Evolutionary conservation across 2,113 vertebrate species (phyloP).

Genomic region (Jacana jacana): DNA sequence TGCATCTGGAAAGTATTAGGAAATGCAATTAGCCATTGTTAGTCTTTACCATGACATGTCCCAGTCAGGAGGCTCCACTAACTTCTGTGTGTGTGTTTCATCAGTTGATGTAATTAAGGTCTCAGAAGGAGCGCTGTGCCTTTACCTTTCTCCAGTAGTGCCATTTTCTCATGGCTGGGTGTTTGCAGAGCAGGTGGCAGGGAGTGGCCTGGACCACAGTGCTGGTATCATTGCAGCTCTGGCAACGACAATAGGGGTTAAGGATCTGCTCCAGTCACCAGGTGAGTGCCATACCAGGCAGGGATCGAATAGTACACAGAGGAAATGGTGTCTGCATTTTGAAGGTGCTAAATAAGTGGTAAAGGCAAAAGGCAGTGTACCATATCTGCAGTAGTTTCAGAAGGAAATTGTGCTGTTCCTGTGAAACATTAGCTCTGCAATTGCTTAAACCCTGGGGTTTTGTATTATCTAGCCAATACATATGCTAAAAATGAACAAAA

Average conservation of each 20-base stretch:
- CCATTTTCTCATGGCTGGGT: background rate
- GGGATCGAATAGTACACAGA: background rate
- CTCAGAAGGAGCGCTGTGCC: background rate
- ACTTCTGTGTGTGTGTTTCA: background rate
- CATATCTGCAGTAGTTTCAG: background rate
- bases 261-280: background rate
- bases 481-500: background rate
- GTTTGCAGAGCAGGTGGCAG: background rate
- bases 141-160: background rate
- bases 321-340: background rate
- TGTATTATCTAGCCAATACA: constrained; percentile 7
- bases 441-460: constrained; percentile 10
- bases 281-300: background rate
- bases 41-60: background rate
- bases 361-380: background rate
- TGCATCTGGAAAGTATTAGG: background rate
- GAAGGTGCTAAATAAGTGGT: background rate
- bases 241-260: rapidly evolving
- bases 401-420: background rate
- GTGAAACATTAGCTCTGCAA: background rate
- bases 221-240: background rate
- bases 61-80: background rate
- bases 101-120: background rate
- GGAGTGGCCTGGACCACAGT: background rate
- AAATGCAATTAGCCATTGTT: background rate